phyloP scores from a whole-genome alignment of 35 echinoderm and acorn worm species.

The Patiria miniata region DNA sequence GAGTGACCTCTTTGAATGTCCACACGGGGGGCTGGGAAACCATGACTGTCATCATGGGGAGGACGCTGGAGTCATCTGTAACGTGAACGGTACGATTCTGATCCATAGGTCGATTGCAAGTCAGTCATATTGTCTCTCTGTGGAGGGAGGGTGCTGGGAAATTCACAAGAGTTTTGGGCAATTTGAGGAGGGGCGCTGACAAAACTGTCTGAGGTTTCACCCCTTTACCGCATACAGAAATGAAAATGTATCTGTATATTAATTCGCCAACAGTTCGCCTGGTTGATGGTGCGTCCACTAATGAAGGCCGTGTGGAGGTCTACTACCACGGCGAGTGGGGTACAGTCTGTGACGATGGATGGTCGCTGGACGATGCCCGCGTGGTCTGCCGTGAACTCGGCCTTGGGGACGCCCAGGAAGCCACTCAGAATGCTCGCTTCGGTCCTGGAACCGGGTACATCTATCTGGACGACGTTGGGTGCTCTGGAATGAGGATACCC shows the following conservation, averaged over 20 bases:
- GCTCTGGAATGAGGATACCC: conserved; percentile 8
- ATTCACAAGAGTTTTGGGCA: neutral
- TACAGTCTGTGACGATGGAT: neutral
- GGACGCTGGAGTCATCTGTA: conserved; percentile 52
- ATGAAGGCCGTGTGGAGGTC: conserved; percentile 6
- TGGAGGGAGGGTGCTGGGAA: neutral
- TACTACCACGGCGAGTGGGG: neutral
- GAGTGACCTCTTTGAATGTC: conserved; percentile 32
- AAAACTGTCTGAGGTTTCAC: neutral
- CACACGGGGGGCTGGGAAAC: conserved; percentile 5
- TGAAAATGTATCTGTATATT: neutral
- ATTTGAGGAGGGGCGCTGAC: neutral
- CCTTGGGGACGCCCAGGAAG: neutral
- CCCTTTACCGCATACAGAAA: too few species aligned
- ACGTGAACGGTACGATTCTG: neutral
- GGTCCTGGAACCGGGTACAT: conserved; percentile 46
- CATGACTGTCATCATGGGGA: conserved; percentile 37
- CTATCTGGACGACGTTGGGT: conserved; percentile 51
- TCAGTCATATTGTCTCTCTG: too few species aligned
- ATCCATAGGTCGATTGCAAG: too few species aligned
- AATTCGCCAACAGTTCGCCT: neutral
- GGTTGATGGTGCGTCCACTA: neutral
- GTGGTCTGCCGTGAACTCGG: conserved; percentile 18
- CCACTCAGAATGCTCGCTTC: conserved; percentile 19
- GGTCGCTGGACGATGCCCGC: neutral